Base-by-base conservation (phyloP, 1,140 invertebrate species). In the Asobara japonica region DNA sequence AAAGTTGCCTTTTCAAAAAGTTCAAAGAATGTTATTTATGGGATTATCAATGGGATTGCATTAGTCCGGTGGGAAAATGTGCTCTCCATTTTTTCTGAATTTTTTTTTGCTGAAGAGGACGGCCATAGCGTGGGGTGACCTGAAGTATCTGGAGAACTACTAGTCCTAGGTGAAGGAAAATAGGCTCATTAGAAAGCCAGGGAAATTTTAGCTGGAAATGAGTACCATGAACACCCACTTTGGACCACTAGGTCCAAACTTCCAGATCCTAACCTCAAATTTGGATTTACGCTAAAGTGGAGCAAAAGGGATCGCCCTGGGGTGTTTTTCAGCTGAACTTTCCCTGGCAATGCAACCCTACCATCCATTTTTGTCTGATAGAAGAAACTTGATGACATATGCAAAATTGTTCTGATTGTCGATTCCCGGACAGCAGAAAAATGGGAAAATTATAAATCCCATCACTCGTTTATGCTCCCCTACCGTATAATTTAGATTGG, bases 11-110 rank as follows among this genome's bases (percentile, higher is more conserved):
- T 56, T 56, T 18, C 3, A 20, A 56, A 3, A 7, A 22, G 16
- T 25, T 36, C n/a, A 45, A 45, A 45, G 18, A 45, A 16, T n/a
- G 41, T 56, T 56, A 56, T 56, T 56, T 56, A 56, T 56, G 51
- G 18, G 51, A 56, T 56, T 56, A 56, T 56, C 51, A 22, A 20
- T 10, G 18, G 22, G 18, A 56, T 56, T 56, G 18, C 18, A 56
- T 56, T 56, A 56, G 22, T 56, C 25, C 22, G 4, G 51, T 22
- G 18, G 18, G 20, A 56, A 56, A 56, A 56, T 56, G 10, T 51
- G 10, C 4, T 56, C 4, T 7, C 18, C 18, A 45, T 45, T 45
- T 45, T 45, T 45, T 16, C 13, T 45, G 5, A 16, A 45, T 45
- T 45, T 16, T 13, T 11, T 33, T 33, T 33, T 33, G 11, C 31